These are phyloP conservation scores for Aviceda subcristata DNA, from an alignment of 2,113 vertebrate genomes.

Conservation along the genomic window DNA sequence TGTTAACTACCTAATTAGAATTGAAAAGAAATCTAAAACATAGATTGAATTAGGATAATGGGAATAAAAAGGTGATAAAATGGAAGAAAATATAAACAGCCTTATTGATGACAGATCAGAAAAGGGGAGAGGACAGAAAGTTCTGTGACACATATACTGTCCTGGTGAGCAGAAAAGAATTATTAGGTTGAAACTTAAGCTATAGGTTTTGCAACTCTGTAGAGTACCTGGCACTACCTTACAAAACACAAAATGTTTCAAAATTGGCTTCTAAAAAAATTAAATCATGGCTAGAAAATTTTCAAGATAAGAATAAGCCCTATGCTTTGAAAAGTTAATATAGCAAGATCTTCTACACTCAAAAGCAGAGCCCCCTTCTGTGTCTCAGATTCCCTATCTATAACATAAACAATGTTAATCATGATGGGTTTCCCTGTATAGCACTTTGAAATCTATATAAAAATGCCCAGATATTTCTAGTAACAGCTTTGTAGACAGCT, in stretches of 20 bases:
- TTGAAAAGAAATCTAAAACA: not conserved
- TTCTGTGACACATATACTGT: not conserved
- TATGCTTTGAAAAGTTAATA: not conserved
- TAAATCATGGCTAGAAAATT: not conserved
- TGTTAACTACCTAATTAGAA: not conserved
- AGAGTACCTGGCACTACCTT: not conserved
- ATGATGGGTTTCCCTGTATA: not conserved
- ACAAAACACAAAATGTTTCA: not conserved
- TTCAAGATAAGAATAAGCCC: not conserved
- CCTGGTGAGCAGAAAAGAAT: not conserved
- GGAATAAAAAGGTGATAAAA: not conserved
- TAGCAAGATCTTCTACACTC: not conserved
- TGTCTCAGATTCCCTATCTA: not conserved
- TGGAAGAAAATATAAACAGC: not conserved
- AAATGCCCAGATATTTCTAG: not conserved
- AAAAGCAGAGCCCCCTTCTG: not conserved
- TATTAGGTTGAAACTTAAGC: not conserved
- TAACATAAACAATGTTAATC: not conserved
- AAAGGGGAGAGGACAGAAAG: not conserved
- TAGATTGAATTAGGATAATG: not conserved
- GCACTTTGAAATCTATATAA: not conserved
- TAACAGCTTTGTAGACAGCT: not conserved
- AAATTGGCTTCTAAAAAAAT: not conserved
- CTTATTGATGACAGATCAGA: not conserved
- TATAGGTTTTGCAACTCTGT: not conserved